Conservation (phyloP, 2,888 invertebrate species). For the Lithophane leautieri region DNA sequence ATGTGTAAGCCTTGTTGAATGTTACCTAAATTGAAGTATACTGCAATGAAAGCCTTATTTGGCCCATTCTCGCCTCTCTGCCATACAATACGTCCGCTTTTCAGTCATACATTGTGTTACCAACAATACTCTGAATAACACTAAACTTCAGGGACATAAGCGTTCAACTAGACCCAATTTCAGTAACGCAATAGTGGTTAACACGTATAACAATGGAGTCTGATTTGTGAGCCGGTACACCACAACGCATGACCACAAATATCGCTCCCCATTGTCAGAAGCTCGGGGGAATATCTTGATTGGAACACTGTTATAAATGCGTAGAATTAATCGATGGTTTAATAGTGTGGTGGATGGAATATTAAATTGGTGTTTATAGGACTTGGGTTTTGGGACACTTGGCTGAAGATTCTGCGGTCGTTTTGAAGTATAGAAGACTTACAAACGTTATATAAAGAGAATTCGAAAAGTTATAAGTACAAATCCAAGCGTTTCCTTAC, state of each 20-base stretch:
- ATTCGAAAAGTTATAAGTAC: too few species aligned
- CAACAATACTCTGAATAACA: conserved; percentile 60
- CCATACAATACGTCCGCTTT: conserved; percentile 34
- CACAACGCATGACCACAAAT: conserved; percentile 68
- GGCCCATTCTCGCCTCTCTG: conserved; percentile 9
- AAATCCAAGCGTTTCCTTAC: too few species aligned
- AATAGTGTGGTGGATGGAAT: conserved; percentile 38
- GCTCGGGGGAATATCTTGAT: conserved; percentile 65
- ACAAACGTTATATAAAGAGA: too few species aligned
- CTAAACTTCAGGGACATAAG: conserved; percentile 62
- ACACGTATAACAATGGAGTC: conserved; percentile 66
- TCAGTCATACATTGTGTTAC: conserved; percentile 39
- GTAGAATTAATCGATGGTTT: conserved; percentile 50
- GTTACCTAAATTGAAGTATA: conserved; percentile 42
- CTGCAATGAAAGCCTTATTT: conserved; percentile 45
- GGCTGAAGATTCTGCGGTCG: background rate
- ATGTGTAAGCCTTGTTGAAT: conserved; percentile 23
- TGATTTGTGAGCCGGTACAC: conserved; percentile 68
- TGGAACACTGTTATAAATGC: conserved; percentile 61
- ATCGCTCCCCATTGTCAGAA: conserved; percentile 64
- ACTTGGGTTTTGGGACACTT: background rate
- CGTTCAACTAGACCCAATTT: conserved; percentile 66
- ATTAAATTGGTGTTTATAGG: conserved; percentile 19
- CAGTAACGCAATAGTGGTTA: conserved; percentile 64
- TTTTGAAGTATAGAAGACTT: too few species aligned